Evolutionary conservation across 2,888 invertebrate species (phyloP).

Genomic region (Didymodactylos carnosus): DNA sequence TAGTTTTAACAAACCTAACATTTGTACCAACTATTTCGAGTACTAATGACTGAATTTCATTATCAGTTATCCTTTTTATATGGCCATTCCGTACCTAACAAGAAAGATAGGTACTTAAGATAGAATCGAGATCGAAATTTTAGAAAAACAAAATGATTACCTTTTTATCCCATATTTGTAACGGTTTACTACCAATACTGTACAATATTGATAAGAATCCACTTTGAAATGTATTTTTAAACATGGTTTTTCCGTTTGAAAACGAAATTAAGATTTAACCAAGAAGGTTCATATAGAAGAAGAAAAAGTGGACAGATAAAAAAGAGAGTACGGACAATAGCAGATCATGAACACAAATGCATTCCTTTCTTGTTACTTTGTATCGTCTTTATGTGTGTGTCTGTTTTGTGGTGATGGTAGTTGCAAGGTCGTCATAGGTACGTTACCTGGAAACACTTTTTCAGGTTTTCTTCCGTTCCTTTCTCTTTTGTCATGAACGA

Average conservation of each 20-base stretch:
- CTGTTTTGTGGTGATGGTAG: too few species aligned
- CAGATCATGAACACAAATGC: too few species aligned
- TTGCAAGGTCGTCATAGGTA: background rate
- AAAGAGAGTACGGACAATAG: too few species aligned
- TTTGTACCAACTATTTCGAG: constrained; percentile 78
- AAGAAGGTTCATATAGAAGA: too few species aligned
- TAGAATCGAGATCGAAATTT: background rate
- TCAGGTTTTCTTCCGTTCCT: too few species aligned
- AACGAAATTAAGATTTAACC: too few species aligned
- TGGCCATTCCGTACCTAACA: constrained; percentile 55
- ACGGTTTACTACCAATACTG: constrained; percentile 41
- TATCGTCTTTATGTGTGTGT: too few species aligned
- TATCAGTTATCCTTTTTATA: constrained; percentile 77
- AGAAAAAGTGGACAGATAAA: too few species aligned
- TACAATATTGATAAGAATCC: constrained; percentile 40
- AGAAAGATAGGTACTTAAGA: background rate
- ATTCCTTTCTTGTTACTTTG: too few species aligned
- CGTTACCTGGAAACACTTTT: background rate
- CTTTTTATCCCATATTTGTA: constrained; percentile 42
- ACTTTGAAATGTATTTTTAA: constrained; percentile 42
- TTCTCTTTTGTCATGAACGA: too few species aligned
- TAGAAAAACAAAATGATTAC: constrained; percentile 28
- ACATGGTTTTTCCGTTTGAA: too few species aligned
- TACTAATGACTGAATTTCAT: constrained; percentile 74
- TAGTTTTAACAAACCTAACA: too few species aligned